These are phyloP conservation scores for Harpalus rufipes DNA, from an alignment of 2,888 invertebrate genomes.

Conservation along the genomic window DNA sequence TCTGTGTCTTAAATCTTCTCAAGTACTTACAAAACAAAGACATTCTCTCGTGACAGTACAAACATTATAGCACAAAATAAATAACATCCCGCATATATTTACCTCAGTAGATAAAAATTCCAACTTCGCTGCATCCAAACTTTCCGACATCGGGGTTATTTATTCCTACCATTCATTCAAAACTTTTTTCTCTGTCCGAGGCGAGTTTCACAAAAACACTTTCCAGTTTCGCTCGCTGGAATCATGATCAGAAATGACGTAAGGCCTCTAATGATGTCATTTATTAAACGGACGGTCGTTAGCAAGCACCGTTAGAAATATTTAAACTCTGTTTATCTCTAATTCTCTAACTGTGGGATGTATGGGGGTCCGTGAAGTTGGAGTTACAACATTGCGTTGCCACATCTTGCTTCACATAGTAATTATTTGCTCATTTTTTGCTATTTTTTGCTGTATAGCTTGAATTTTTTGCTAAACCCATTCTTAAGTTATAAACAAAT, in stretches of 20 bases:
- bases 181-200: constrained; percentile 19
- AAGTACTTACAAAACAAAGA: constrained; percentile 39
- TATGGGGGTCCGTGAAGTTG: no score
- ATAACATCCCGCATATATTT: constrained; percentile 40
- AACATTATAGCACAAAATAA: constrained; percentile 45
- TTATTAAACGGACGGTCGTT: constrained; percentile 33
- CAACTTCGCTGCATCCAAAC: constrained; percentile 27
- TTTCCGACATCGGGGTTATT: constrained; percentile 20
- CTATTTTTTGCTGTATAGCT: no score
- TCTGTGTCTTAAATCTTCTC: neutral
- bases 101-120: constrained; percentile 33
- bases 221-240: constrained; percentile 37
- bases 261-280: constrained; percentile 37
- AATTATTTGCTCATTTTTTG: no score
- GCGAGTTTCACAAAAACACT: constrained; percentile 39
- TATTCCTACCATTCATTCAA: constrained; percentile 45
- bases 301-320: constrained; percentile 28
- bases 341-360: neutral
- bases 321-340: neutral
- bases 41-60: constrained; percentile 23
- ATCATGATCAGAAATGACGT: constrained; percentile 41
- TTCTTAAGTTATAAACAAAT: no score
- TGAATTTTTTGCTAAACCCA: no score
- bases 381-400: no score
- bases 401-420: no score